Base-by-base conservation (phyloP, 2,113 vertebrate species). In the Vombatus ursinus region DNA sequence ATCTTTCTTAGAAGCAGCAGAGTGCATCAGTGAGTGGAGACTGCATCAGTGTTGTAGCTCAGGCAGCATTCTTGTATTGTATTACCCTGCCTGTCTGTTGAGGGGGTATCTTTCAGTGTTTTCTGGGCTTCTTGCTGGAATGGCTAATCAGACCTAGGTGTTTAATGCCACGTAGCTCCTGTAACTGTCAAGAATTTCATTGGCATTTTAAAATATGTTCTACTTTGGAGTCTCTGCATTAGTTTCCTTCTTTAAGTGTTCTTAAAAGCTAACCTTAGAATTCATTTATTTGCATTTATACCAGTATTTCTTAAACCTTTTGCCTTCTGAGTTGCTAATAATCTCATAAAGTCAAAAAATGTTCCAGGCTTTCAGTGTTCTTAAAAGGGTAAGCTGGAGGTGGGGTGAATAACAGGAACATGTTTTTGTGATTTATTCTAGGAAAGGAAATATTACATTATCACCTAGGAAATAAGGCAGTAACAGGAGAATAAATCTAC, bases 271-370 rank as follows among this genome's bases (percentile, higher is more conserved):
- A 91, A 25, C n/a, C 25, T 47, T 52, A 50, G 31, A 90, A 95
- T 95, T 93, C 24, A 50, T 57, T 94, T 94, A 52, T 94, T 54
- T 90, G 10, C 53, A 57, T 47, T 95, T 95, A 94, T 93, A 47
- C 24, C 49, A 96, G 57, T 2, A 89, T 97, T 97, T 97, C 50
- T 94, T 37, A 37, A 94, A 91, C 48, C 28, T 94, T 8, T 94
- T 94, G n/a, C 50, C 50, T 95, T 93, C 49, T 94, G 49, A 97
- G 94, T 94, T 52, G 14, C 52, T 31, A 0, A 31, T 95, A 53
- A 92, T 44, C 52, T 47, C 93, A 84, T 50, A 95, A 96, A 89
- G 11, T 91, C 47, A 52, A 51, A 89, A 91, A 91, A 92, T 54
- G 25, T 93, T 0, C 2, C 50, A 90, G n/a, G 84, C 52, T 95